Evolutionary conservation across 2,797 vertebrate species (phyloP).

Genomic region (Syngnathus acus): DNA sequence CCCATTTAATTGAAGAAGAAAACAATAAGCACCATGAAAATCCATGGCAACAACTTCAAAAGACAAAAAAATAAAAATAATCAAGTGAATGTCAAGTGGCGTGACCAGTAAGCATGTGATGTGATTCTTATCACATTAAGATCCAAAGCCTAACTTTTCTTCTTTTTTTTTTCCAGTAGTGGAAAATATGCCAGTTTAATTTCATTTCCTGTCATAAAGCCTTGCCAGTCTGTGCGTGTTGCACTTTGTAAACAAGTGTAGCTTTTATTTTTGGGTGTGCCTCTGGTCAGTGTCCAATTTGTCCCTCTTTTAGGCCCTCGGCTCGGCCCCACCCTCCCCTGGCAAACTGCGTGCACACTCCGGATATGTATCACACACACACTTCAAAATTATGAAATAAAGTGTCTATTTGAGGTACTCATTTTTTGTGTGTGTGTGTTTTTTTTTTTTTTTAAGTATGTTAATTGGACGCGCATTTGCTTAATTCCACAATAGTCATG

Average conservation of each 20-base stretch:
- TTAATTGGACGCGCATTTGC: not conserved
- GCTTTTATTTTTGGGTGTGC: constrained; percentile 1
- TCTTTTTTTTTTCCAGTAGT: too few relatives aligned
- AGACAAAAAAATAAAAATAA: not conserved
- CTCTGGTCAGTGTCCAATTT: not conserved
- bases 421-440: not conserved
- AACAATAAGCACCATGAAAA: too few relatives aligned
- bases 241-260: not conserved
- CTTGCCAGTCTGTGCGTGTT: not conserved
- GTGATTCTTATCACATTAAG: not conserved
- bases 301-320: not conserved
- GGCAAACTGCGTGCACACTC: not conserved
- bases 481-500: not conserved
- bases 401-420: not conserved
- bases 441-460: not conserved
- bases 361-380: not conserved
- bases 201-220: not conserved
- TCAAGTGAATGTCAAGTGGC: not conserved
- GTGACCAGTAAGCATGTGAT: not conserved
- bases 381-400: not conserved
- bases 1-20: too few relatives aligned
- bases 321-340: not conserved
- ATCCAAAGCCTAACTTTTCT: not conserved
- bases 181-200: not conserved
- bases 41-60: not conserved